Evolutionary conservation across 2,888 invertebrate species (phyloP), one percentile per base, ranked within the genome.

Genomic region (Lasioglossum oenotherae): DNA sequence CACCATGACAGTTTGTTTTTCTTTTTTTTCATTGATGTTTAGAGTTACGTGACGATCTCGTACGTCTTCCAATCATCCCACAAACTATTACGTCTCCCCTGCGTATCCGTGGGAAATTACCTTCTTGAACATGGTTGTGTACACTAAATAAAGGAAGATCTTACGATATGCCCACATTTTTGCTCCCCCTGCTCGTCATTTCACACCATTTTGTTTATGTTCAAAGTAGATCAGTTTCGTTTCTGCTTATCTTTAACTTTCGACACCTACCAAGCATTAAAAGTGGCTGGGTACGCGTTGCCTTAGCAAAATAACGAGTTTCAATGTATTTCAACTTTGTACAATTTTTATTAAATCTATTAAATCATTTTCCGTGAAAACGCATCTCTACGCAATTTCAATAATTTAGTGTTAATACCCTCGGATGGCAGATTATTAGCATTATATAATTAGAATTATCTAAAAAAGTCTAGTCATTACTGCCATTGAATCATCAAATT

Each of bases 11-110:
- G 74, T 84, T 84, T 64, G 72, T 76, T 81, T 31, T 16, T 64
- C 60, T 31, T 35, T 35, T 23, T 77, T 88, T 89, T 71, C 31
- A 83, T 90, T 88, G 60, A 80, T 77, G 49, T 78, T 85, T 81
- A 77, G 57, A 85, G 81, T 86, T 88, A 73, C 81, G 82, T 91
- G 88, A 92, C 81, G 88, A 92, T 92, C 93, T 93, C 87, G 89
- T 93, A 92, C 86, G 92, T 92, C 93, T 93, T 93, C 93, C 93
- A 93, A 80, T 90, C 84, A 81, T 90, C 84, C 86, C 87, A 88
- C 86, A 84, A 77, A 82, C 80, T 81, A 86, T 90, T 91, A 87
- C 89, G 75, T 89, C 86, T 87, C 81, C 83, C 89, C 87, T 87
- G 78, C 69, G 69, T 91, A 88, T 78, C 86, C 86, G 83, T 91